Percentiles rank a stretch among this genome's conserved stretches.
Conservation (phyloP, 2,888 invertebrate species). For the Tenthredo mesomela region DNA sequence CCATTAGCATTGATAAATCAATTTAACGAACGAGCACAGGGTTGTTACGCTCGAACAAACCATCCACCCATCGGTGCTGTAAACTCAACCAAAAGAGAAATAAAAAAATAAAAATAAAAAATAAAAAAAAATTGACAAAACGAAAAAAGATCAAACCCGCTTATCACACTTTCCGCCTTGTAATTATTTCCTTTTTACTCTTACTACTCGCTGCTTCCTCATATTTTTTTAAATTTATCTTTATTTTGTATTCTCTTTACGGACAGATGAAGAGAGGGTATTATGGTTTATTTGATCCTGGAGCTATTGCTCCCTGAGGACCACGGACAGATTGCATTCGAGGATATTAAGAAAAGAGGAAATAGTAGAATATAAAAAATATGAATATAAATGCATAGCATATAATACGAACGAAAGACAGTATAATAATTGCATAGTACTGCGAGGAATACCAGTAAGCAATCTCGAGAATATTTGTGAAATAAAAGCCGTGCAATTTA, state of each 20-base stretch:
- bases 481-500: background rate
- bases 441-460: too few relatives aligned
- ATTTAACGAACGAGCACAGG: slow-evolving; percentile 61
- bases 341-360: background rate
- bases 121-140: background rate
- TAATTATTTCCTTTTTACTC: slow-evolving; percentile 1
- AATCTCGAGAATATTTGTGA: background rate
- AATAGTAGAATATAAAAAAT: background rate
- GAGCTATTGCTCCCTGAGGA: background rate
- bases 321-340: background rate
- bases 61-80: background rate
- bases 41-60: slow-evolving; percentile 5
- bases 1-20: slow-evolving; percentile 70
- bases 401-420: background rate
- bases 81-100: background rate
- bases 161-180: slow-evolving; percentile 6
- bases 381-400: background rate
- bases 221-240: background rate
- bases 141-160: background rate
- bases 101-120: background rate
- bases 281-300: background rate
- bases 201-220: background rate
- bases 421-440: background rate
- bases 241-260: background rate
- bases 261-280: background rate